Base-by-base conservation (phyloP, 2,113 vertebrate species). In the Sphaerodactylus townsendi region DNA sequence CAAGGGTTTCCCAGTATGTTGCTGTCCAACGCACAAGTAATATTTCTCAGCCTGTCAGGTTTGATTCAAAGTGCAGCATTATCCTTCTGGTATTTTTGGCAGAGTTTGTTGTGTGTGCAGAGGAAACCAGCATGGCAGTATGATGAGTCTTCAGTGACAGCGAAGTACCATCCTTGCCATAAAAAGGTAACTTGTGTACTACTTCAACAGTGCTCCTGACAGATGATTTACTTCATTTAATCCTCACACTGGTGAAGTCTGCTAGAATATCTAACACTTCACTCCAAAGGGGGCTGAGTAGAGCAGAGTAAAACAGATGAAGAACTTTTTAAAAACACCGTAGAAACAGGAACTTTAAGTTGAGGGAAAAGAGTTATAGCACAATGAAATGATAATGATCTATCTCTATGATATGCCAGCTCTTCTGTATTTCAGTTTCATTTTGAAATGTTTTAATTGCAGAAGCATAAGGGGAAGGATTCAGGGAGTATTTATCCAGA, bases 1-100 rank as follows among this genome's bases (percentile, higher is more conserved):
- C n/a, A 35, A 62, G 2, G 44, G 72, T 41, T 14, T 83, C 74
- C 59, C 79, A 46, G 62, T 64, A 50, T 1, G 11, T 35, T 19
- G 2, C 39, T 72, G 44, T 86, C 48, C 73, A 53, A 85, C 44
- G 64, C 37, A 72, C 53, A 2, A 73, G 65, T 1, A 78, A 4
- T 85, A 56, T 19, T 44, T 71, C 71, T 37, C 46, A 62, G 14
- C 8, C 33, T 69, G 39, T n/a, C 9, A 0, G 8, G 30, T 75
- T 84, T 59, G 35, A 78, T 83, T 28, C 50, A 2, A 87, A 86
- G 76, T 64, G 35, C 50, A 80, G 84, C 64, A 44, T 84, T 48
- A 68, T 66, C 69, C 86, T 65, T 50, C 83, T 35, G 48, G 14
- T 39, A 41, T 44, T 79, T 88, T 46, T 56, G n/a, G 13, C 80